Conservation (phyloP, 2,797 vertebrate species). For the Leuciscus waleckii region DNA sequence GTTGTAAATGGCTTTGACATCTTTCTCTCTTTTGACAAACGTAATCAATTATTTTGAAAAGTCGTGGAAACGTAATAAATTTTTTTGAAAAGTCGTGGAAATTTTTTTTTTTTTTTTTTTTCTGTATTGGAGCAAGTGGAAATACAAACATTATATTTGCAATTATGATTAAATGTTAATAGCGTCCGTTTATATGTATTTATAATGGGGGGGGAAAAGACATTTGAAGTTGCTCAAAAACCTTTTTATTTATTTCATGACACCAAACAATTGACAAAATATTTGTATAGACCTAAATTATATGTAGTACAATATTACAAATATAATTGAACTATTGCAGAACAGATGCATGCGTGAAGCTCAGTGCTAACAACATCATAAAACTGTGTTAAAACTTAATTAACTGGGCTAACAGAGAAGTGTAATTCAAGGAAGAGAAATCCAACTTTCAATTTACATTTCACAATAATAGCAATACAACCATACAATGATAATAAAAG, state of each 20-base stretch:
- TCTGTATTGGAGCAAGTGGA: not conserved
- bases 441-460: not conserved
- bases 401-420: not conserved
- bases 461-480: not conserved
- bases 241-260: not conserved
- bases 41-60: not conserved
- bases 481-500: not conserved
- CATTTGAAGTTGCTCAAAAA: not conserved
- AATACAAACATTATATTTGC: not conserved
- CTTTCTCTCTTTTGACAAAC: not conserved
- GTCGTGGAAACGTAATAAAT: not conserved
- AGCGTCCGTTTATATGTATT: too few relatives aligned
- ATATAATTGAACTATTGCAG: not conserved
- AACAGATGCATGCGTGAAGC: not conserved
- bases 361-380: not conserved
- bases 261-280: not conserved
- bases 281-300: not conserved
- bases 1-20: not conserved
- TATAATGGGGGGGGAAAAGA: not conserved
- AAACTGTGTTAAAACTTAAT: not conserved
- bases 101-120: not conserved
- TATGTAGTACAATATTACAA: not conserved
- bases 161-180: not conserved
- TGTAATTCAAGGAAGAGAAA: not conserved
- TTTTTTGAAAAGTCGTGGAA: not conserved